A percentile compares a stretch with the other conserved stretches of the same genome.
Conservation (phyloP, 1,140 invertebrate species). For the Drosophila serrata region DNA sequence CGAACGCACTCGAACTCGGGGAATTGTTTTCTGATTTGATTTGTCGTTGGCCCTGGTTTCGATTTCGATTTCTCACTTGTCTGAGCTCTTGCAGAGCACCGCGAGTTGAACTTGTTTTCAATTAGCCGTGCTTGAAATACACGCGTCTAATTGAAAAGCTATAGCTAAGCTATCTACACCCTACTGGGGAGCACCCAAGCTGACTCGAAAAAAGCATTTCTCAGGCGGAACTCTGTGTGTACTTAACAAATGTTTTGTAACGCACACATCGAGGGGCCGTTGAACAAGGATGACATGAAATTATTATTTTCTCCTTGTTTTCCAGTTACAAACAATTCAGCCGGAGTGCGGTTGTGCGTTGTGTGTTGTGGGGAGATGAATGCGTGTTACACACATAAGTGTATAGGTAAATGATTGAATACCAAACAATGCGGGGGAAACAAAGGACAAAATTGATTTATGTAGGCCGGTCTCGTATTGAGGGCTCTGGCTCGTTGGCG, state of each 20-base stretch:
- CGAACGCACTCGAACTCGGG: background rate
- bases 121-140: slow-evolving; percentile 39
- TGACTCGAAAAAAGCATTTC: slow-evolving; percentile 12
- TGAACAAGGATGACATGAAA: slow-evolving; percentile 17
- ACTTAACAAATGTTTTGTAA: slow-evolving; percentile 27
- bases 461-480: slow-evolving; percentile 27
- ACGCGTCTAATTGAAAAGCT: slow-evolving; percentile 16
- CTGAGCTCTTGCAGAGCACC: slow-evolving; percentile 16
- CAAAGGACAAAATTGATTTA: slow-evolving; percentile 66
- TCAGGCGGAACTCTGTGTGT: slow-evolving; percentile 4
- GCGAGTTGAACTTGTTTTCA: slow-evolving; percentile 55
- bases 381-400: slow-evolving; percentile 18
- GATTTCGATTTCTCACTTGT: slow-evolving; percentile 24
- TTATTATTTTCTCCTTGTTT: slow-evolving; percentile 27
- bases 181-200: background rate
- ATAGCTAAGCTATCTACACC: background rate
- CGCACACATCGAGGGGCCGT: slow-evolving; percentile 4
- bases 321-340: slow-evolving; percentile 25
- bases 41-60: slow-evolving; percentile 53
- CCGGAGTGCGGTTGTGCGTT: slow-evolving; percentile 30
- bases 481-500: background rate
- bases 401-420: slow-evolving; percentile 45
- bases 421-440: slow-evolving; percentile 45
- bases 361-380: background rate
- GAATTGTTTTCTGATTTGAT: slow-evolving; percentile 10